Conservation (phyloP, 2,113 vertebrate genomes). For the Tragelaphus scriptus region DNA sequence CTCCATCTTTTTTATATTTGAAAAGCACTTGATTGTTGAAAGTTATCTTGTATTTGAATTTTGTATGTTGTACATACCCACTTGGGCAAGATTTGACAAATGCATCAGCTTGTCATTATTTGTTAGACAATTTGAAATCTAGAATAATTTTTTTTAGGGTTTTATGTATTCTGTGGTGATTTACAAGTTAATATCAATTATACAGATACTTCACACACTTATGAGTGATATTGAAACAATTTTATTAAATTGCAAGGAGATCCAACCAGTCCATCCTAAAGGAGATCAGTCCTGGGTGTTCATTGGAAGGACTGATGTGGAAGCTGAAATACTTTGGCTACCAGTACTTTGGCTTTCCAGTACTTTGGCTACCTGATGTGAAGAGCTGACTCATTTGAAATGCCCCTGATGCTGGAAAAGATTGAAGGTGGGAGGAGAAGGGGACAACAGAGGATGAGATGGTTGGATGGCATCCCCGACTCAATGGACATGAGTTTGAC, state of each 20-base stretch:
- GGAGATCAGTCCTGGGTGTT: background rate
- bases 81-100: background rate
- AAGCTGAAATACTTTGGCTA: background rate
- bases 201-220: background rate
- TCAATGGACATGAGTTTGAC: background rate
- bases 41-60: background rate
- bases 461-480: background rate
- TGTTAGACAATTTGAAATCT: background rate
- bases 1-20: background rate
- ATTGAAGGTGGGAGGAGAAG: background rate
- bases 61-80: background rate
- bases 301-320: background rate
- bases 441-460: background rate
- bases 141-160: background rate
- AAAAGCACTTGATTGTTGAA: background rate
- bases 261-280: background rate
- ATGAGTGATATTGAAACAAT: background rate
- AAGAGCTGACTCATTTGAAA: background rate
- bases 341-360: background rate
- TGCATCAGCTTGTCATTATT: background rate
- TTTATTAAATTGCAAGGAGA: background rate
- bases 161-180: background rate
- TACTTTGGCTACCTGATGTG: background rate
- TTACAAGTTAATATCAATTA: background rate
- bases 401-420: background rate